Evolutionary conservation across 2,888 invertebrate species (phyloP).

Genomic region (Eupithecia tripunctaria): DNA sequence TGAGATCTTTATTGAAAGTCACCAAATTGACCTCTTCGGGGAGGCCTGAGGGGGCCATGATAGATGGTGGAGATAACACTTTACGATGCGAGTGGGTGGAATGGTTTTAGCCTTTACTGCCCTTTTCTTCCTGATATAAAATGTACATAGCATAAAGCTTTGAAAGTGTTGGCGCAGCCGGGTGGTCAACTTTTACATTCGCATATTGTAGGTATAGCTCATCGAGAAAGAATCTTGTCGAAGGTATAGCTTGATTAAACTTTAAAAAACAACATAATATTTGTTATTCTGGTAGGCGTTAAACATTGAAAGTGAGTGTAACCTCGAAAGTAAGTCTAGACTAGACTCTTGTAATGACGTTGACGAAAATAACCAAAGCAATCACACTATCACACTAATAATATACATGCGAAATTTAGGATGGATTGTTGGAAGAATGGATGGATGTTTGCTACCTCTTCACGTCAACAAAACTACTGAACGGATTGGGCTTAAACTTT

Average conservation of each 20-base stretch:
- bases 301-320: too few species aligned
- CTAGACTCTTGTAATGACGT: too few species aligned
- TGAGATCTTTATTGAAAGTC: constrained; percentile 75
- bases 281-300: not conserved
- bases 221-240: too few species aligned
- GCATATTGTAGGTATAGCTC: not conserved
- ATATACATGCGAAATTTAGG: too few species aligned
- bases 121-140: constrained; percentile 20
- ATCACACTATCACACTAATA: too few species aligned
- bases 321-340: too few species aligned
- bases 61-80: constrained; percentile 42
- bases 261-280: not conserved
- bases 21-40: constrained; percentile 64
- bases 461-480: too few species aligned
- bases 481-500: too few species aligned
- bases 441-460: too few species aligned
- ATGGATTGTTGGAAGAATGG: too few species aligned
- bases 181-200: not conserved
- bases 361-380: too few species aligned
- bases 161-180: not conserved
- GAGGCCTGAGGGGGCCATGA: constrained; percentile 38
- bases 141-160: not conserved
- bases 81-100: constrained; percentile 41
- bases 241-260: not conserved
- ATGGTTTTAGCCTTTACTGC: constrained; percentile 19